Evolutionary conservation across 2,113 vertebrate genomes (phyloP).

Genomic region (Brienomyrus longianalis): DNA sequence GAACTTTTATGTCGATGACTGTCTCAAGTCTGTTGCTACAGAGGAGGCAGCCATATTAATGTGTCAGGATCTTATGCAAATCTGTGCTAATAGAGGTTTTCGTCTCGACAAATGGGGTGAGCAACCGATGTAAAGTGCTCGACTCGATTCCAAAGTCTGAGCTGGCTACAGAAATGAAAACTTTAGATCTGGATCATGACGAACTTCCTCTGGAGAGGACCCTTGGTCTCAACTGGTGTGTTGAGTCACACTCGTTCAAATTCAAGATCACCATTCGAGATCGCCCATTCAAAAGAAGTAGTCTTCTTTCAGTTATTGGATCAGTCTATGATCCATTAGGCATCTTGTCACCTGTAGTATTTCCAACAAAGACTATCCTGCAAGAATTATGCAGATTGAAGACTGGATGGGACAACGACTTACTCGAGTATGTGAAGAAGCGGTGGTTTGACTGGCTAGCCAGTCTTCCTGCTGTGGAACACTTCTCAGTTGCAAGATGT

Average conservation of each 20-base stretch:
- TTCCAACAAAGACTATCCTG: slow-evolving; percentile 16
- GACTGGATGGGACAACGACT: too few species aligned
- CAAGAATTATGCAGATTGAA: slow-evolving; percentile 12
- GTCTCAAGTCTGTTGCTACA: not conserved
- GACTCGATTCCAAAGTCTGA: not conserved
- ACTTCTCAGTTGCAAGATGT: not conserved
- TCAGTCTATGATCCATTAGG: slow-evolving; percentile 15
- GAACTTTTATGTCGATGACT: slow-evolving; percentile 30
- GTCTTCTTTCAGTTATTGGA: slow-evolving; percentile 8
- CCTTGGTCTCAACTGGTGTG: slow-evolving; percentile 23
- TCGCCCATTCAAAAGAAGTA: not conserved
- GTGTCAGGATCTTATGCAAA: not conserved
- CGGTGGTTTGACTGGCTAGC: too few species aligned
- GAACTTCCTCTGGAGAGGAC: slow-evolving; percentile 16
- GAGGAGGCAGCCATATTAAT: not conserved
- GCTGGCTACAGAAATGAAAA: not conserved
- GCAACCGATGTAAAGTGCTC: not conserved
- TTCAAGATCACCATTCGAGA: slow-evolving; percentile 8
- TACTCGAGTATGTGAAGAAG: too few species aligned
- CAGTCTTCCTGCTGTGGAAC: not conserved
- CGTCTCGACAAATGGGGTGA: slow-evolving; percentile 5
- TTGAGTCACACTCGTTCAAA: not conserved
- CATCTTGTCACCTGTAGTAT: not conserved
- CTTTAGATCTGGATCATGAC: slow-evolving; percentile 2
- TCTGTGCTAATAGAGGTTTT: slow-evolving; percentile 14